Evolutionary conservation across 2,888 invertebrate genomes (phyloP), one percentile per base, ranked within the genome.

Genomic region (Erpobdella octoculata): DNA sequence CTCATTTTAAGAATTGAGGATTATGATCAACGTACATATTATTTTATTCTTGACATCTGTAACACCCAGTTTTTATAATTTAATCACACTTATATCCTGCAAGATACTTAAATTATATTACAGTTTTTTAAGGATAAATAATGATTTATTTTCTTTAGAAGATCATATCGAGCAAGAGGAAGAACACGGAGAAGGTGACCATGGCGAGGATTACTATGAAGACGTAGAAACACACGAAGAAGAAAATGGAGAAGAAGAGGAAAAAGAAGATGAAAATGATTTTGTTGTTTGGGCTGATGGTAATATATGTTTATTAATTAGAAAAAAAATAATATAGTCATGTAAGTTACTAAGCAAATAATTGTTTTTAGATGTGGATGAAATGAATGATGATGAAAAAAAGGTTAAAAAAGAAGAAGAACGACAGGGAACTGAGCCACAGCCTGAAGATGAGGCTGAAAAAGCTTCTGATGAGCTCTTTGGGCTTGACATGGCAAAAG

Each of bases 211-310:
- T 62, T 18, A 2, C 21, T 18, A 28, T 28, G 61, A 6, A 31
- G 15, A 21, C 9, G 61, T 18, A 15, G 62, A 28, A n/a, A 35
- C n/a, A 9, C 31, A 62, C 12, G 72, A 65, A 35, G 70, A 41
- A 48, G 61, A 12, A 12, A 41, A 33, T 38, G 64, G 28, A 25
- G 64, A 68, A 68, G 64, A 68, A 68, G 71, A 41, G 25, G 67
- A 68, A 37, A 59, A 73, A 25, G 70, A 62, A 46, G 73, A 71
- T 31, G 70, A 73, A n/a, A 71, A 68, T 38, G 72, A 72, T 12
- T 59, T 73, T 58, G 73, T 73, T 36, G 73, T 73, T 38, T 73
- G 73, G 73, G 70, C 62, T 58, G 73, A 73, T 73, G 73, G 73
- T 73, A 12, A 46, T 38, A 21, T 12, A 65, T 59, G n/a, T 59